Conservation (phyloP, 2,888 invertebrate species). For the Eurytoma adleriae region DNA sequence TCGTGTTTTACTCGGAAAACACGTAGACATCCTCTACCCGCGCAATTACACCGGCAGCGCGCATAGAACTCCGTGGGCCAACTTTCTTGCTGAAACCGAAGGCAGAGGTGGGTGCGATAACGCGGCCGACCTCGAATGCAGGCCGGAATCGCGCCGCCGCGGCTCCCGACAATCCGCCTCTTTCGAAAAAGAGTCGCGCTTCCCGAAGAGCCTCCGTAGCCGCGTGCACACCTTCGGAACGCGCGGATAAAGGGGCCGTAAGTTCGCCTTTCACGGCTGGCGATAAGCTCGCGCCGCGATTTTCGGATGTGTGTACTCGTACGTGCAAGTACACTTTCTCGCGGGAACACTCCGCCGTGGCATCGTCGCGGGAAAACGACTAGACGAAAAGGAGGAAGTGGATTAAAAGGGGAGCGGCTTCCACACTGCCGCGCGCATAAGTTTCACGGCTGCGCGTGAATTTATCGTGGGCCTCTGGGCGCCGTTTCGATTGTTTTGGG, state of each 20-base stretch:
- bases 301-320: not conserved
- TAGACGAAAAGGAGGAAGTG: conserved; percentile 42
- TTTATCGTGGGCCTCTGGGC: not conserved
- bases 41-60: too few relatives aligned
- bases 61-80: not conserved
- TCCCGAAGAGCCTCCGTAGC: not conserved
- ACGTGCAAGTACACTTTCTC: conserved; percentile 34
- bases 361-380: conserved; percentile 24
- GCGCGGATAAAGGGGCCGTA: not conserved
- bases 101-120: too few relatives aligned
- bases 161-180: conserved; percentile 24
- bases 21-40: too few relatives aligned
- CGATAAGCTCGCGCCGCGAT: not conserved
- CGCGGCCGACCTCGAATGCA: conserved; percentile 1
- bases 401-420: conserved; percentile 36
- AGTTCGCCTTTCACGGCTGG: not conserved
- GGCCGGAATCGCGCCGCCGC: conserved; percentile 33
- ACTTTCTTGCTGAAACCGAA: not conserved
- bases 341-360: conserved; percentile 14
- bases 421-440: not conserved
- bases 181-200: conserved; percentile 2
- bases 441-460: not conserved
- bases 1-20: too few relatives aligned
- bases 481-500: not conserved
- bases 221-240: not conserved